Evolutionary conservation across 2,113 vertebrate genomes (phyloP).

Genomic region (Tragelaphus buxtoni): DNA sequence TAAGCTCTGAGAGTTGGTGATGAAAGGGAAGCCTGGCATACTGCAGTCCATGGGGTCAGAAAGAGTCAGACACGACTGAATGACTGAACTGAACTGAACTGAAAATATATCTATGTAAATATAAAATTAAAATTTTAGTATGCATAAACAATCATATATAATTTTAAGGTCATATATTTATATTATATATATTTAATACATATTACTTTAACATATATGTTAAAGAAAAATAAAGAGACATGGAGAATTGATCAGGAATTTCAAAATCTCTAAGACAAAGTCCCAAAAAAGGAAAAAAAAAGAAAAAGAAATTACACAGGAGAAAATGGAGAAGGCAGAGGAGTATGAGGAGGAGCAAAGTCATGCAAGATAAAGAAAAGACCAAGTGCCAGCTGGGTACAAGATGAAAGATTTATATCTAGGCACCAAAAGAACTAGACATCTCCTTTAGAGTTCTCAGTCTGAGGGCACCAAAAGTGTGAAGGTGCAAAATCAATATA

Average conservation of each 20-base stretch:
- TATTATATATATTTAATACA: background rate
- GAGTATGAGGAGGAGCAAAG: background rate
- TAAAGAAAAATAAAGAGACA: background rate
- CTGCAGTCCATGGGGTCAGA: background rate
- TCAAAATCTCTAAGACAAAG: background rate
- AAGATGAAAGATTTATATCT: background rate
- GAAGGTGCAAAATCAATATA: background rate
- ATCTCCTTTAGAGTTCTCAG: background rate
- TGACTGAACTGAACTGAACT: background rate
- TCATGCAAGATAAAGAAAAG: background rate
- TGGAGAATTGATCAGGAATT: background rate
- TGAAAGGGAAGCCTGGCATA: background rate
- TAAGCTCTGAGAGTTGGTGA: background rate
- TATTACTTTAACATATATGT: background rate
- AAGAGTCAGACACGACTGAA: background rate
- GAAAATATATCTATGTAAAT: background rate
- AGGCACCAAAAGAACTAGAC: background rate
- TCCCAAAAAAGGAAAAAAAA: background rate
- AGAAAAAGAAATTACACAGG: background rate
- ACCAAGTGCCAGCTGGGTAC: background rate
- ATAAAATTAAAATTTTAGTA: background rate
- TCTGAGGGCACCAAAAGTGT: background rate
- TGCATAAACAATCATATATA: background rate
- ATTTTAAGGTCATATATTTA: background rate
- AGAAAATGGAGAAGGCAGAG: background rate